Base-by-base conservation (phyloP, 2,797 vertebrate genomes). In the Eulemur rubriventer region DNA sequence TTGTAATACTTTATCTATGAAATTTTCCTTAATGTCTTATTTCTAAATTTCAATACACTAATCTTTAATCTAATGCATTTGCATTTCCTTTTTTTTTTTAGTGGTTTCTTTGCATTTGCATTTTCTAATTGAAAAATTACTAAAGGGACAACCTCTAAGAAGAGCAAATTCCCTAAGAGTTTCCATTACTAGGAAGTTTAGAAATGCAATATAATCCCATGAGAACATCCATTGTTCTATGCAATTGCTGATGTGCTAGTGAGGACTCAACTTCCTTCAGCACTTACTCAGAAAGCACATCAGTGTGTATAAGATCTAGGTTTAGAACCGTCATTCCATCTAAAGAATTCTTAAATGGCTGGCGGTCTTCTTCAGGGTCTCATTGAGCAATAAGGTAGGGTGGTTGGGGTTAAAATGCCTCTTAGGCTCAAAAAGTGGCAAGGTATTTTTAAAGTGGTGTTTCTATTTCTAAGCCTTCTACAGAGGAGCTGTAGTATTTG, bases 401-500 rank as follows among this genome's bases (percentile, higher is more conserved):
- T 16, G 12, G 35, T 3, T 69, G 85, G 46, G 69, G 75, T 75
- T 61, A 52, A 87, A 96, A 73, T 59, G 50, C 17, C 46, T 89
- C n/a, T 85, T 52, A 86, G 24, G n/a, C 48, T 95, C 70, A 83
- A 55, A 95, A 52, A 89, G 38, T 30, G 61, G 52, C 52, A 93
- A 75, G 41, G 3, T 83, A 89, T 46, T 93, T 93, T 94, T 85
- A 41, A 94, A 85, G 79, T 16, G 75, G 11, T 52, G 13, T 89
- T 92, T 93, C 91, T 91, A 91, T 91, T 93, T 94, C 81, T 28
- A 96, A 94, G 72, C 46, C 4, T 50, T 72, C 57, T 72, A 17
- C 65, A 46, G 55, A 89, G 72, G 9, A 96, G 87, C 69, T 81
- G n/a, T 41, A 81, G 63, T 55, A 59, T 73, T 91, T 92, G 89